Conservation (phyloP, 2,797 vertebrate species). For the Luscinia megarhynchos region DNA sequence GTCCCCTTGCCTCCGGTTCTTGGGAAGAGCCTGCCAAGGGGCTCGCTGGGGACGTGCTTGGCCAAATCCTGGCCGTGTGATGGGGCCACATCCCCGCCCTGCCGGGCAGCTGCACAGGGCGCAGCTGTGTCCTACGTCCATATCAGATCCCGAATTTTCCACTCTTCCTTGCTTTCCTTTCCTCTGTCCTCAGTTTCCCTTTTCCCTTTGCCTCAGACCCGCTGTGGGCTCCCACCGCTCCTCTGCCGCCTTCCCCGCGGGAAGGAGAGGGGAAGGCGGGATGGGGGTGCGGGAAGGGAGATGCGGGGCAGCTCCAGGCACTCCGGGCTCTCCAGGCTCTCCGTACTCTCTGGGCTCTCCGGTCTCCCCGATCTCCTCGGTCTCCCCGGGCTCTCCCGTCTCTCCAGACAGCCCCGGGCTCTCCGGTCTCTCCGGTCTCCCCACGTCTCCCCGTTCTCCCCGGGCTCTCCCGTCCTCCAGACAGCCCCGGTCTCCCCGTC, state of each 20-base stretch:
- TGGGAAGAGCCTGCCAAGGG: background rate
- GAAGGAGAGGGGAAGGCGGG: background rate
- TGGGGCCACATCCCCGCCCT: background rate
- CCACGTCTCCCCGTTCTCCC: no score
- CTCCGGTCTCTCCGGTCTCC: no score
- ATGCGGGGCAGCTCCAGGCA: background rate
- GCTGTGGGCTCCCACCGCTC: background rate
- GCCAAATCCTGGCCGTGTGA: background rate
- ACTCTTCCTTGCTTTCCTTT: background rate
- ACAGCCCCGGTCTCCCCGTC: background rate
- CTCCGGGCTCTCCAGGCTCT: no score
- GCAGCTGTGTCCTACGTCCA: rapidly evolving
- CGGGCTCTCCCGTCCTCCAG: no score
- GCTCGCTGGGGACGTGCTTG: background rate
- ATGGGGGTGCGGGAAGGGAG: background rate
- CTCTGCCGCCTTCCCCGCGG: background rate
- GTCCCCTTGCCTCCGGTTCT: background rate
- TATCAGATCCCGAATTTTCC: background rate
- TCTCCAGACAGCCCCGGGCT: background rate
- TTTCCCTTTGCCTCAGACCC: background rate
- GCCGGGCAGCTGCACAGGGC: background rate
- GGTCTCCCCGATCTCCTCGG: no score
- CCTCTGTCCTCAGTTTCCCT: background rate
- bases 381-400: no score
- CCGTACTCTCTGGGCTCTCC: background rate